A percentile compares a stretch with the other conserved stretches of the same genome.
These are phyloP conservation scores for Anoura caudifer DNA, from an alignment of 2,113 vertebrate species.

Conservation along the genomic window DNA sequence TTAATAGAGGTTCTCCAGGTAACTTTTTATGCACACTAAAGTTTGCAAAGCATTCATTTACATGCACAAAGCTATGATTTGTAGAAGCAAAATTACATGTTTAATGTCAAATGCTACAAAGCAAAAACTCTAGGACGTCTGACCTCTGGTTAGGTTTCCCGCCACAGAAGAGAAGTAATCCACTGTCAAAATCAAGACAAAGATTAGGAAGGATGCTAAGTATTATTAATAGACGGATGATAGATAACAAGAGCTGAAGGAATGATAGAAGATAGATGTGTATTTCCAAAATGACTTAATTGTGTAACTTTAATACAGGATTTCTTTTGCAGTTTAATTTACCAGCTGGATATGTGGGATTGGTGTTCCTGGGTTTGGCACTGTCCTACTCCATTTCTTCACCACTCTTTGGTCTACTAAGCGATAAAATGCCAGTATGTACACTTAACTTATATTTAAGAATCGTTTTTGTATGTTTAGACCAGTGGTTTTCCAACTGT, in stretches of 20 bases:
- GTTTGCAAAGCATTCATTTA: neutral
- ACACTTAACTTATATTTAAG: neutral
- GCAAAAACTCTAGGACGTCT: neutral
- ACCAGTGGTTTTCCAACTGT: neutral
- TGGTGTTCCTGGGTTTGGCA: constrained; percentile 91
- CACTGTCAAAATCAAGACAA: neutral
- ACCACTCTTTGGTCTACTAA: constrained; percentile 89
- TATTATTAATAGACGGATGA: neutral
- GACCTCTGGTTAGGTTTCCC: neutral
- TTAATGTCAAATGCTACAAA: neutral
- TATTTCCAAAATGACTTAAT: neutral
- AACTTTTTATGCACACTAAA: neutral
- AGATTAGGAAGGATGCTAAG: neutral
- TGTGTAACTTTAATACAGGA: neutral
- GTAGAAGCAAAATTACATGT: neutral
- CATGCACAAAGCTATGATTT: neutral
- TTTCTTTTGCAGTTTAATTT: constrained; percentile 86
- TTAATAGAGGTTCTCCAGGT: neutral
- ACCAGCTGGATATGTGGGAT: constrained; percentile 89
- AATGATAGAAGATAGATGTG: neutral
- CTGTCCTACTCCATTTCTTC: constrained; percentile 90
- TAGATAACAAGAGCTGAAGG: neutral
- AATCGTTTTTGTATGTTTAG: neutral
- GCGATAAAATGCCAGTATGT: constrained; percentile 93
- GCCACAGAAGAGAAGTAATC: neutral